These are phyloP conservation scores for Heteropelma amictum DNA, from an alignment of 2,888 invertebrate genomes.

Conservation along the genomic window DNA sequence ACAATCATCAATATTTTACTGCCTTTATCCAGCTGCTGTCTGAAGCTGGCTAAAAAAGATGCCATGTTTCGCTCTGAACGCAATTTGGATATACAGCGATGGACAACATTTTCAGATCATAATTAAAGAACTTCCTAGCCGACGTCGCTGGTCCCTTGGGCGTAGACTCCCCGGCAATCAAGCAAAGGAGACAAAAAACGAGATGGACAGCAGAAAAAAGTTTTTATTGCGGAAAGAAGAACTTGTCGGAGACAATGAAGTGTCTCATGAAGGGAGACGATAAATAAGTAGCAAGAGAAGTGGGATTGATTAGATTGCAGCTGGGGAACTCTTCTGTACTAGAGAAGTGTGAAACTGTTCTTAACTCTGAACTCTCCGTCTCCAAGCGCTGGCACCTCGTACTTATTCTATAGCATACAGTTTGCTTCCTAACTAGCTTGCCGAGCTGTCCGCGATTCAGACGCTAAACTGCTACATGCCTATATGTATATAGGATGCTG, in stretches of 20 bases:
- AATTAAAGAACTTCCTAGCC: too few species aligned
- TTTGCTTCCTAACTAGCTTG: conserved; percentile 17
- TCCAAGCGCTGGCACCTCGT: conserved; percentile 16
- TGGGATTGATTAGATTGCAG: conserved; percentile 61
- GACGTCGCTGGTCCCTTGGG: too few species aligned
- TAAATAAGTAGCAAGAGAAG: conserved; percentile 62
- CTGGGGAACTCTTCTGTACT: conserved; percentile 46
- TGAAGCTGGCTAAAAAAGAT: too few species aligned
- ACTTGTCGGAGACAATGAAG: conserved; percentile 53
- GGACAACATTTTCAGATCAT: too few species aligned
- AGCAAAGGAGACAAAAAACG: neutral
- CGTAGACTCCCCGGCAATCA: neutral
- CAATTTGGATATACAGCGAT: too few species aligned
- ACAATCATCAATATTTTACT: too few species aligned
- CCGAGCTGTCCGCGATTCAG: conserved; percentile 37
- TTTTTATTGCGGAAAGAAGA: conserved; percentile 47
- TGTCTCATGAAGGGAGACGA: conserved; percentile 56
- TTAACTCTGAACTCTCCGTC: conserved; percentile 35
- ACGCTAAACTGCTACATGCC: conserved; percentile 37
- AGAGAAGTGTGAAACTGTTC: conserved; percentile 51
- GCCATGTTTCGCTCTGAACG: too few species aligned
- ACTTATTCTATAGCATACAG: conserved; percentile 2
- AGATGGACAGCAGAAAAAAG: neutral
- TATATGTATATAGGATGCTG: conserved; percentile 8
- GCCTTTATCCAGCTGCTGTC: too few species aligned